A percentile compares a stretch with the other conserved stretches of the same genome.
Evolutionary conservation across 2,797 vertebrate species (phyloP).

Genomic region (Smutsia temminckii): DNA sequence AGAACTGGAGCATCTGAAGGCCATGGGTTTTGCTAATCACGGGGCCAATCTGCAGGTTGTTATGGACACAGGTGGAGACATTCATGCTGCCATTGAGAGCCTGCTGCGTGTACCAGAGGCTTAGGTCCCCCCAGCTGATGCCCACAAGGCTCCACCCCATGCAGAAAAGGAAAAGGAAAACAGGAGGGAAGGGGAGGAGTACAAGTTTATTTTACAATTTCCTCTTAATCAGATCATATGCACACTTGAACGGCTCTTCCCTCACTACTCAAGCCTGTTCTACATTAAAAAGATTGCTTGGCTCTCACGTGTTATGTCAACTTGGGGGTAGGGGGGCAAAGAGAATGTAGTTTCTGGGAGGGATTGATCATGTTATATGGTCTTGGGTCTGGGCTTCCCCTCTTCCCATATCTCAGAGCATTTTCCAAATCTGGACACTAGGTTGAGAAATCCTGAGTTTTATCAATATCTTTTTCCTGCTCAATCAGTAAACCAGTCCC

Average conservation of each 20-base stretch:
- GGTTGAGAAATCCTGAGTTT: not conserved
- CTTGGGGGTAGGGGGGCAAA: not conserved
- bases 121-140: not conserved
- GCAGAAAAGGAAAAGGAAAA: not conserved
- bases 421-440: not conserved
- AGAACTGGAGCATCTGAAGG: conserved; percentile 51
- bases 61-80: conserved; percentile 31
- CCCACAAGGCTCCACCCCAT: not conserved
- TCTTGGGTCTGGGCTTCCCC: not conserved
- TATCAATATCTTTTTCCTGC: not conserved
- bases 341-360: not conserved
- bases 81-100: conserved; percentile 4
- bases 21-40: not conserved
- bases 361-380: not conserved
- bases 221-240: conserved; percentile 32
- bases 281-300: conserved; percentile 73
- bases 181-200: not conserved
- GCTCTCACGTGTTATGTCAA: not conserved
- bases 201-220: conserved; percentile 68
- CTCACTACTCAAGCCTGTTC: conserved; percentile 43
- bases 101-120: conserved; percentile 41
- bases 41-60: conserved; percentile 50
- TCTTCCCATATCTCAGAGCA: not conserved
- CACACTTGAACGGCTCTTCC: not conserved
- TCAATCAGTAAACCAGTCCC: not conserved